Conservation (phyloP, 2,888 invertebrate species). For the Papilio protenor region DNA sequence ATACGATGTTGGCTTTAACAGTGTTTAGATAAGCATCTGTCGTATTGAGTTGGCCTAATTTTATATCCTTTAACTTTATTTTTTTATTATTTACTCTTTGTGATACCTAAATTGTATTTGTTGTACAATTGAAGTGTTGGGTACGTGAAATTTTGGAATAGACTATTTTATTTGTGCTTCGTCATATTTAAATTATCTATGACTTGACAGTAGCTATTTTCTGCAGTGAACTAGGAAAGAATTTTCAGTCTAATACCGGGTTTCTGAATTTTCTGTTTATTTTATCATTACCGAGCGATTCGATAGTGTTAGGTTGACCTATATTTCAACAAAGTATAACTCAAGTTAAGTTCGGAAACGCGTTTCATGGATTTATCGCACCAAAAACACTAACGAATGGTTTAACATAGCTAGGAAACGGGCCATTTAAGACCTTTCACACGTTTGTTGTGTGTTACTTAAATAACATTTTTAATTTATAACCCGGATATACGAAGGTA, state of each 20-base stretch:
- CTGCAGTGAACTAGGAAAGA: background rate
- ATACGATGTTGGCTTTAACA: constrained; percentile 49
- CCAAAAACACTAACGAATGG: no score
- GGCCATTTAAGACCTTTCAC: background rate
- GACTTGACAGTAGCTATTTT: background rate
- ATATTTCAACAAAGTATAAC: no score
- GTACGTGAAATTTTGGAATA: background rate
- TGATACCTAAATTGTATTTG: background rate
- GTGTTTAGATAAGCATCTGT: constrained; percentile 28
- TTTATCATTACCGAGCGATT: no score
- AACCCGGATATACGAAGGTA: constrained; percentile 8
- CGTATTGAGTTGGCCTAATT: constrained; percentile 2
- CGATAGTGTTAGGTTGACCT: no score
- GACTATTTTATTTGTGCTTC: background rate
- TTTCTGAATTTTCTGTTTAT: no score
- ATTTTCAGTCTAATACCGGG: background rate
- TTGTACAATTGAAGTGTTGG: background rate
- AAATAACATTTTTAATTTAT: background rate
- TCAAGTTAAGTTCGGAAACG: no score
- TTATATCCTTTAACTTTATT: background rate
- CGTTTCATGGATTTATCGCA: no score
- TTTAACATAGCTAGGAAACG: no score
- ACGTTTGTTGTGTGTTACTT: background rate
- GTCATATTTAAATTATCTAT: background rate
- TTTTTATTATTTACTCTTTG: background rate